These are phyloP conservation scores for Amblyornis subalaris DNA, from an alignment of 2,113 vertebrate species.

Conservation along the genomic window DNA sequence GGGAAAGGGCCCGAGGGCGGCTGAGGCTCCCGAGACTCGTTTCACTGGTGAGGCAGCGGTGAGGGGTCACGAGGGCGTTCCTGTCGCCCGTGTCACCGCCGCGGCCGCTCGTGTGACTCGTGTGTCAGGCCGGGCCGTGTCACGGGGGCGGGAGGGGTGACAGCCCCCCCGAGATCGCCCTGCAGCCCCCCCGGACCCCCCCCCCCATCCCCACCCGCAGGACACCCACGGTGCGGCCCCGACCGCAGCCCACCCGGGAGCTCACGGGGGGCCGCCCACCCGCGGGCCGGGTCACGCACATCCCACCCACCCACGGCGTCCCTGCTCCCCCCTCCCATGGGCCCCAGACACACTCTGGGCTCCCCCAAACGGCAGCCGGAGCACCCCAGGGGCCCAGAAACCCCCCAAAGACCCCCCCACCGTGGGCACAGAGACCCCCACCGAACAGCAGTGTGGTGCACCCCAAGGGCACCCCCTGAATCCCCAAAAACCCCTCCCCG, in stretches of 20 bases:
- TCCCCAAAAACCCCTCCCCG: no score
- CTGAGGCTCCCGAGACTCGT: not conserved
- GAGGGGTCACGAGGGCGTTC: not conserved
- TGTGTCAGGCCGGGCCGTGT: not conserved
- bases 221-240: not conserved
- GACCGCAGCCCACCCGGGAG: not conserved
- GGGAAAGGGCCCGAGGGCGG: not conserved
- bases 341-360: no score
- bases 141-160: not conserved
- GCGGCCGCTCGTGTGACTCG: not conserved
- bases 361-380: no score
- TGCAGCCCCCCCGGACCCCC: not conserved
- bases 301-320: not conserved
- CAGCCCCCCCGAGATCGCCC: not conserved
- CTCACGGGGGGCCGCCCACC: not conserved
- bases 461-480: no score
- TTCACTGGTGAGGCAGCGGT: not conserved
- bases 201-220: not conserved
- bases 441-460: no score
- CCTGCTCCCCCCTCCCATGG: not conserved
- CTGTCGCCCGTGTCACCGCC: not conserved
- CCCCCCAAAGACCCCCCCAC: no score
- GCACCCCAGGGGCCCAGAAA: no score
- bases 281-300: not conserved
- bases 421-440: no score